phyloP scores from a whole-genome alignment of 2,797 vertebrate genomes.

The Brotogeris chrysoptera region DNA sequence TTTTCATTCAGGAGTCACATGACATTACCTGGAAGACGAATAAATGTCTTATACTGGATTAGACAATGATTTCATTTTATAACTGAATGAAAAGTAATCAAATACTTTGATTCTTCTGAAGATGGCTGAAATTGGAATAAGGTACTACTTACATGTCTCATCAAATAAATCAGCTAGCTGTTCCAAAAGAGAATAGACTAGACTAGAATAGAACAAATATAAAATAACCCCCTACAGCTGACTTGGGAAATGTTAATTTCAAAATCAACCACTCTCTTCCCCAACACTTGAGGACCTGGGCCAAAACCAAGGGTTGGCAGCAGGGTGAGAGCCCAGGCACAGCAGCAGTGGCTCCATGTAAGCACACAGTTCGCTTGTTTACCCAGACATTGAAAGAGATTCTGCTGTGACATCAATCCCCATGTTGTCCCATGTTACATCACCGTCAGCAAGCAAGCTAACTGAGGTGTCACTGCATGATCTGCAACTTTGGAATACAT shows the following conservation, averaged over 20 bases:
- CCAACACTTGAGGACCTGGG: neutral
- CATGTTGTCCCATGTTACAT: neutral
- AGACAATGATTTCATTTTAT: neutral
- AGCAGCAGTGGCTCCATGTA: neutral
- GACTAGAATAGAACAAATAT: neutral
- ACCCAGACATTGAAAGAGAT: neutral
- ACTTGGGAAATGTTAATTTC: neutral
- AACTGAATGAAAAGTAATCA: neutral
- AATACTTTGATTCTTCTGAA: neutral
- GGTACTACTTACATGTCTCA: neutral
- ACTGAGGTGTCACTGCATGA: neutral
- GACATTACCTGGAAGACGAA: neutral
- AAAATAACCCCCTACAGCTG: neutral
- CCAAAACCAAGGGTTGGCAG: neutral
- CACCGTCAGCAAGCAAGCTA: neutral
- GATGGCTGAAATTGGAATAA: neutral
- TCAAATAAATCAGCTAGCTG: neutral
- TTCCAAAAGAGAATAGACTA: neutral
- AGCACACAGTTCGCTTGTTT: neutral
- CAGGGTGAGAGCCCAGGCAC: neutral
- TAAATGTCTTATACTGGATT: neutral
- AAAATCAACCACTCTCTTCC: neutral
- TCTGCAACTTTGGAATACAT: neutral
- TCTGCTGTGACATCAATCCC: neutral
- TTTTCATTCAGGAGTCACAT: neutral